A percentile compares a stretch with the other conserved stretches of the same genome.
phyloP scores from a whole-genome alignment of 1,140 invertebrate species.

The Dinoponera quadriceps region DNA sequence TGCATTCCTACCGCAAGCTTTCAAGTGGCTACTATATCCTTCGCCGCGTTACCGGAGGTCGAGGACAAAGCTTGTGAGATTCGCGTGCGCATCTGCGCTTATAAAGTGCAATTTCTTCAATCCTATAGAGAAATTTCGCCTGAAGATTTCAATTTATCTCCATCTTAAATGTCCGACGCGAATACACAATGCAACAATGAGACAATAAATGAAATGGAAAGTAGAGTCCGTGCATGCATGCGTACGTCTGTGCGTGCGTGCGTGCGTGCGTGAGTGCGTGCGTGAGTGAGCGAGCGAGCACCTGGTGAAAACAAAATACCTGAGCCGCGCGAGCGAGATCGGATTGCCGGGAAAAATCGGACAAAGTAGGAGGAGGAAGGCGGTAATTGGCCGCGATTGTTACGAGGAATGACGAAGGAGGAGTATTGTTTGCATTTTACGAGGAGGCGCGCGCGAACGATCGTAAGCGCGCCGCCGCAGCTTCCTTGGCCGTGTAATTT shows the following conservation, averaged over 20 bases:
- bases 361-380: constrained; percentile 27
- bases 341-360: constrained; percentile 17
- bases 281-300: too few relatives aligned
- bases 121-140: neutral
- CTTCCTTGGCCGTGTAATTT: constrained; percentile 49
- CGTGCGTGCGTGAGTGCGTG: neutral
- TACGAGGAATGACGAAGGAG: constrained; percentile 51
- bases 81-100: neutral
- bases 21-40: neutral
- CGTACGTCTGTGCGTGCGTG: neutral
- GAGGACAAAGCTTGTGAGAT: constrained; percentile 25
- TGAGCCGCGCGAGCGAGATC: neutral
- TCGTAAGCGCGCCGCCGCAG: neutral
- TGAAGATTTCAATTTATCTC: neutral
- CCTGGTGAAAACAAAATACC: neutral
- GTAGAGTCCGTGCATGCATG: neutral
- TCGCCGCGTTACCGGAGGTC: constrained; percentile 7
- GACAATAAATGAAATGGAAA: constrained; percentile 39
- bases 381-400: constrained; percentile 16
- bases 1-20: constrained; percentile 23
- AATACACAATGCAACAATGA: neutral
- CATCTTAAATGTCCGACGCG: neutral
- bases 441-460: neutral
- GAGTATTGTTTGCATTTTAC: constrained; percentile 64
- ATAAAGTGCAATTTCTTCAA: constrained; percentile 2